phyloP scores from a whole-genome alignment of 1,140 invertebrate genomes.

The Nymphalis io region DNA sequence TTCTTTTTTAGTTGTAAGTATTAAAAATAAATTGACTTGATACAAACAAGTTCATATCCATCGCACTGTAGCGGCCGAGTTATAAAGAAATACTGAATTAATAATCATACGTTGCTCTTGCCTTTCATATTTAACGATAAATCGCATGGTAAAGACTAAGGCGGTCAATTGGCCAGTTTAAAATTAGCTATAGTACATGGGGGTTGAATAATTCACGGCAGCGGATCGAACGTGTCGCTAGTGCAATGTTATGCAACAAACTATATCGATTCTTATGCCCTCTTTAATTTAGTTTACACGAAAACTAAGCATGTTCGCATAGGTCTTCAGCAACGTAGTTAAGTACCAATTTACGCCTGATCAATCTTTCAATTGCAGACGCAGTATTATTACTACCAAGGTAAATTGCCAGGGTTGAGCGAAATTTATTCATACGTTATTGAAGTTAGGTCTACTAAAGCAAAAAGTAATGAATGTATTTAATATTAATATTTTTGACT shows the following conservation, averaged over 20 bases:
- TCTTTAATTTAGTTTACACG: constrained; percentile 27
- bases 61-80: constrained; percentile 2
- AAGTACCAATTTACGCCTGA: not conserved
- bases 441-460: too few species aligned
- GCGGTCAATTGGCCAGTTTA: constrained; percentile 42
- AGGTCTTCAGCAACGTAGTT: not conserved
- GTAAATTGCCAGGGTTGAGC: not conserved
- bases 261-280: constrained; percentile 37
- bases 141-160: constrained; percentile 12
- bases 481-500: too few species aligned
- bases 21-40: too few species aligned
- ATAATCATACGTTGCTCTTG: not conserved
- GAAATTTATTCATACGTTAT: not conserved
- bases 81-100: not conserved
- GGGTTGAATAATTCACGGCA: constrained; percentile 40
- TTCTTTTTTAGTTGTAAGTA: too few species aligned
- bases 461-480: too few species aligned
- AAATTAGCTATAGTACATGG: constrained; percentile 45
- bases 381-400: not conserved
- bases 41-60: not conserved
- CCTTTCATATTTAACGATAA: constrained; percentile 7
- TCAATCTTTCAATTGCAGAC: not conserved
- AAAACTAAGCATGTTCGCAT: not conserved
- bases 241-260: constrained; percentile 43
- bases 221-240: constrained; percentile 33